Conservation (phyloP, 2,113 vertebrate genomes). For the Talpa occidentalis region DNA sequence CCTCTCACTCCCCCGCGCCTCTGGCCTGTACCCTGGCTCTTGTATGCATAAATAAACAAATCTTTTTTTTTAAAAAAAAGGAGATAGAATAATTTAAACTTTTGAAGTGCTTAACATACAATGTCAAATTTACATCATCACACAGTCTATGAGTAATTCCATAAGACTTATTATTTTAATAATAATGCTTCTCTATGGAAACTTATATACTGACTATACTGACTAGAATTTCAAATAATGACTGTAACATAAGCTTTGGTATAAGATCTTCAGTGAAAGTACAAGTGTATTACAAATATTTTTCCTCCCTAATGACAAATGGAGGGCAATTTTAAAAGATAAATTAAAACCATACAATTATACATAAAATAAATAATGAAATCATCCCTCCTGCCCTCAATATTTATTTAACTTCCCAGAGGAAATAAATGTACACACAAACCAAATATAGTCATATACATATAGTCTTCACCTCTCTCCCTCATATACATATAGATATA, state of each 20-base stretch:
- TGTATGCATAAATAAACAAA: too few relatives aligned
- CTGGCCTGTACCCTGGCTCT: too few relatives aligned
- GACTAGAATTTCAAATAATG: neutral
- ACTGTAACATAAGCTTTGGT: fast-evolving
- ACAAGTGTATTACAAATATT: neutral
- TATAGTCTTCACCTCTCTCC: too few relatives aligned
- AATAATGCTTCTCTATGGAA: neutral
- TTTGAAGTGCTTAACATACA: neutral
- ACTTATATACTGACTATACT: neutral
- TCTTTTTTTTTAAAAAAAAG: too few relatives aligned
- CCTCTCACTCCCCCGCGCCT: too few relatives aligned
- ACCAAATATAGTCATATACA: too few relatives aligned
- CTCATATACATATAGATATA: too few relatives aligned
- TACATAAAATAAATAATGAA: neutral
- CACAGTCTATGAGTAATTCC: too few relatives aligned
- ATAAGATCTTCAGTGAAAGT: neutral
- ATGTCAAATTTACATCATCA: neutral
- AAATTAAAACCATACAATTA: neutral
- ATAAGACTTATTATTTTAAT: neutral
- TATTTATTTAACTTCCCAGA: neutral
- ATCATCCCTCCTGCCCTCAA: neutral
- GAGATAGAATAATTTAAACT: neutral
- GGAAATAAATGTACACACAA: neutral
- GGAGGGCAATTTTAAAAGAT: neutral
- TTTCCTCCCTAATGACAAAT: neutral